Evolutionary conservation across 1,140 invertebrate genomes (phyloP).

Genomic region (Euschistus heros): DNA sequence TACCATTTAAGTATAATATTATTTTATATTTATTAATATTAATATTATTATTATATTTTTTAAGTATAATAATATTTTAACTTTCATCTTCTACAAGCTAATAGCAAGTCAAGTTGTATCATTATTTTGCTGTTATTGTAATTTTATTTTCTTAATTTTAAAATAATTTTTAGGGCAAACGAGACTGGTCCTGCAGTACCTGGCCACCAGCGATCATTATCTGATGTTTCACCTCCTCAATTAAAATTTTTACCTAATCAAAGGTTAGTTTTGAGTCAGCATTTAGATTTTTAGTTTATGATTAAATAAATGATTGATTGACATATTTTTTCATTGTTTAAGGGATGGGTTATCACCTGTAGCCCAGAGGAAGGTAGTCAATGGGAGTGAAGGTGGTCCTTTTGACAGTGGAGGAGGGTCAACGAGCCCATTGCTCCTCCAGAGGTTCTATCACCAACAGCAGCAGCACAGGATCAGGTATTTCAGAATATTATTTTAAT

Average conservation of each 20-base stretch:
- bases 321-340: background rate
- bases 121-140: no score
- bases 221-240: conserved; percentile 5
- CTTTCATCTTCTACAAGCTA: no score
- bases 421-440: conserved; percentile 51
- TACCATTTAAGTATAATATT: no score
- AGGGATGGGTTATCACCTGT: background rate
- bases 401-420: conserved; percentile 35
- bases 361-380: background rate
- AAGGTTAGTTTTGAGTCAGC: conserved; percentile 19
- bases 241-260: conserved; percentile 7
- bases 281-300: background rate
- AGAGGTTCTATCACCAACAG: conserved; percentile 51
- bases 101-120: no score
- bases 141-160: no score
- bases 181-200: conserved; percentile 6
- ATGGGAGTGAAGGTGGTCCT: background rate
- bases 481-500: background rate
- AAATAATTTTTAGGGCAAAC: background rate
- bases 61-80: no score
- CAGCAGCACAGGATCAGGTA: conserved; percentile 36
- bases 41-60: no score
- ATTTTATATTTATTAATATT: no score
- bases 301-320: background rate
- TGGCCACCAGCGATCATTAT: background rate